These are phyloP conservation scores for Silurus glanis DNA, from an alignment of 2,113 vertebrate species.

Conservation along the genomic window DNA sequence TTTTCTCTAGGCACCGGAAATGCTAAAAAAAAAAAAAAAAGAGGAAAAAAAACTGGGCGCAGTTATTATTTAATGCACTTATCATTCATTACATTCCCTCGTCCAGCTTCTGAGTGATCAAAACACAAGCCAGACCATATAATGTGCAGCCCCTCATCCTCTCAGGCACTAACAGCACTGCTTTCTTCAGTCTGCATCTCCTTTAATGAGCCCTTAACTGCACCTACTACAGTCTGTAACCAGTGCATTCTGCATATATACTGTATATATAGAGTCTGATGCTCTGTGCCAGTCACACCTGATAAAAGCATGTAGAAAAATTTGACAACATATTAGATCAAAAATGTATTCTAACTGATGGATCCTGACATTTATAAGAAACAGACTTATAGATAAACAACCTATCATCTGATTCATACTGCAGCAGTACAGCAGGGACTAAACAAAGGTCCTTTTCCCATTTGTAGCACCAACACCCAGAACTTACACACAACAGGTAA, in stretches of 20 bases:
- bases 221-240: neutral
- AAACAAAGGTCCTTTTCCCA: neutral
- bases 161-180: constrained; percentile 34
- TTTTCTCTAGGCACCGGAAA: neutral
- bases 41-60: neutral
- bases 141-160: constrained; percentile 20
- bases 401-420: neutral
- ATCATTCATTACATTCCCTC: constrained; percentile 44
- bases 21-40: neutral
- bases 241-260: neutral
- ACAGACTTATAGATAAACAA: neutral
- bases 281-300: neutral
- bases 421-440: neutral
- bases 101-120: constrained; percentile 39
- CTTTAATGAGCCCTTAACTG: neutral
- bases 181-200: constrained; percentile 6
- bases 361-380: neutral
- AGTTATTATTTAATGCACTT: constrained; percentile 44
- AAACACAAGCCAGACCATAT: constrained; percentile 26
- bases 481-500: neutral
- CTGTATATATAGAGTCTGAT: neutral
- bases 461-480: neutral
- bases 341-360: neutral
- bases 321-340: neutral
- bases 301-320: neutral